Conservation (phyloP, 1,140 invertebrate species). For the Limonius californicus region DNA sequence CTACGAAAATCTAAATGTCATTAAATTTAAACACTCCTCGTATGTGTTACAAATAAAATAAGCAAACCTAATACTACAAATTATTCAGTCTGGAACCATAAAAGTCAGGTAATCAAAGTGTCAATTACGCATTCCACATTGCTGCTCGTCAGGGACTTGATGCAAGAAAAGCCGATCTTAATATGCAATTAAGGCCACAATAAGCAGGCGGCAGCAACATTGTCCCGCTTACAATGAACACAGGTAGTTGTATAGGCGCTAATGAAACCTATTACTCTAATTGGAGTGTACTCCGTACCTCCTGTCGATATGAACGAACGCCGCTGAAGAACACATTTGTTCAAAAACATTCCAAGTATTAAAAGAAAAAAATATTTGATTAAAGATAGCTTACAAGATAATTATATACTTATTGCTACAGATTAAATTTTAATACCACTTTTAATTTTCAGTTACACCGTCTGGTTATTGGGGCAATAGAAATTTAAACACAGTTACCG, state of each 20-base stretch:
- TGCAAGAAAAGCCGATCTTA: conserved; percentile 16
- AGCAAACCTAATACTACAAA: not conserved
- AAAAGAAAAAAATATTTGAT: too few species aligned
- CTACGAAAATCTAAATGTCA: too few species aligned
- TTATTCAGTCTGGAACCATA: not conserved
- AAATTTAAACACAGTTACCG: too few species aligned
- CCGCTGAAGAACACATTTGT: too few species aligned
- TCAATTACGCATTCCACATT: conserved; percentile 4
- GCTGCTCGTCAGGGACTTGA: not conserved
- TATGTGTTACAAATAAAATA: not conserved
- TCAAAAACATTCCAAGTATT: too few species aligned
- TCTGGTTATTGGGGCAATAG: too few species aligned
- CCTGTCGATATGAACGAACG: not conserved
- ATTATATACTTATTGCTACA: too few species aligned
- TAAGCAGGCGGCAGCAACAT: conserved; percentile 10
- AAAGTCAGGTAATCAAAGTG: conserved; percentile 5
- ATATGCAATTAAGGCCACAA: conserved; percentile 24
- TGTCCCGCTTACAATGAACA: conserved; percentile 22
- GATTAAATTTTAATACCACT: too few species aligned
- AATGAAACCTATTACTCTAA: conserved; percentile 25
- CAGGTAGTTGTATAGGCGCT: conserved; percentile 24
- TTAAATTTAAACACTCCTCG: too few species aligned
- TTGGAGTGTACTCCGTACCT: conserved; percentile 16
- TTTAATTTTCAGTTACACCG: too few species aligned
- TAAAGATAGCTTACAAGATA: too few species aligned